A percentile compares a stretch with the other conserved stretches of the same genome.
These are phyloP conservation scores for Columba guinea DNA, from an alignment of 2,797 vertebrate genomes.

Conservation along the genomic window DNA sequence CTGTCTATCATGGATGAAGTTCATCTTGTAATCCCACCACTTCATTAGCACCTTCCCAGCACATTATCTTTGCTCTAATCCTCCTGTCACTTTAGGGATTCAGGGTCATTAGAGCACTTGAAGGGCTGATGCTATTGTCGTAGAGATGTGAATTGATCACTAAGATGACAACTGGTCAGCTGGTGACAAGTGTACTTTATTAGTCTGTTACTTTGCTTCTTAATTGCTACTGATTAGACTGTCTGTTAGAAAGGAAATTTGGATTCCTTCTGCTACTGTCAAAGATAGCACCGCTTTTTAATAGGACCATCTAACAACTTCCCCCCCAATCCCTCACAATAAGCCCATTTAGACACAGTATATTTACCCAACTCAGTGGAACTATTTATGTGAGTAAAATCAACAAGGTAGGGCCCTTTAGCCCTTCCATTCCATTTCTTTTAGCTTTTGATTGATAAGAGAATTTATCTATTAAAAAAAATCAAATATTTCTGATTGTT, in stretches of 20 bases:
- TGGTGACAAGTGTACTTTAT: constrained; percentile 87
- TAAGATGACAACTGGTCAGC: constrained; percentile 88
- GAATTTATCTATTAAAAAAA: not conserved
- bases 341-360: not conserved
- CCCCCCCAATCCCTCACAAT: not conserved
- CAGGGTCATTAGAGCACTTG: constrained; percentile 85
- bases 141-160: constrained; percentile 89
- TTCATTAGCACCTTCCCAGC: constrained; percentile 77
- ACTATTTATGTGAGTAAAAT: not conserved
- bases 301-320: not conserved
- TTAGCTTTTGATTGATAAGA: not conserved
- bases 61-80: constrained; percentile 71
- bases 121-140: constrained; percentile 83
- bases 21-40: constrained; percentile 41
- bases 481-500: not conserved
- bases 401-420: not conserved
- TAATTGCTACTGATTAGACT: constrained; percentile 84
- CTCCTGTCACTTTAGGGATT: constrained; percentile 81
- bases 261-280: constrained; percentile 32
- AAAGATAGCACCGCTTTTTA: not conserved
- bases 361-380: not conserved
- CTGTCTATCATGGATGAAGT: not conserved
- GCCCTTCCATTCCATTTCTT: not conserved
- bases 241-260: constrained; percentile 52
- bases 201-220: constrained; percentile 87